These are phyloP conservation scores for Neuroterus valhalla DNA, from an alignment of 1,140 invertebrate species.

Conservation along the genomic window DNA sequence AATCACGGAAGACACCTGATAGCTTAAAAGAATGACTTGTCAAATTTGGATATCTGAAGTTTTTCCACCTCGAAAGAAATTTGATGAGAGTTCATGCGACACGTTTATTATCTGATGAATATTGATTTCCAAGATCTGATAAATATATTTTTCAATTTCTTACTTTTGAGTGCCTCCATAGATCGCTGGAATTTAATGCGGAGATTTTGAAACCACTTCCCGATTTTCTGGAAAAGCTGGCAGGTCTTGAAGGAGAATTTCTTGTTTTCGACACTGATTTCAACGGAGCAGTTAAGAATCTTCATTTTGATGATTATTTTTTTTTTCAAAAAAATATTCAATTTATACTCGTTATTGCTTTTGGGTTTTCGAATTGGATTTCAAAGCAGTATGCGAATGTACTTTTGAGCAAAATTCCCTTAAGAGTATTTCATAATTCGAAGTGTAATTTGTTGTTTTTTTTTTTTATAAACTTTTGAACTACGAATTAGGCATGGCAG, in stretches of 20 bases:
- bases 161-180: constrained; percentile 50
- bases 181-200: constrained; percentile 56
- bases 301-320: constrained; percentile 32
- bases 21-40: constrained; percentile 30
- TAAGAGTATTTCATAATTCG: not conserved
- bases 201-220: constrained; percentile 63
- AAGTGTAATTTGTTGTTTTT: not conserved
- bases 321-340: not conserved
- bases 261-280: constrained; percentile 38
- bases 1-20: constrained; percentile 23
- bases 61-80: not conserved
- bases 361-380: not conserved
- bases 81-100: not conserved
- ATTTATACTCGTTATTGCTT: not conserved
- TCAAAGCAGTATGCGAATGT: not conserved
- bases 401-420: constrained; percentile 19
- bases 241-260: constrained; percentile 54
- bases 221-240: constrained; percentile 57
- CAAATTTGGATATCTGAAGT: constrained; percentile 20
- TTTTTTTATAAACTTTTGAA: not conserved
- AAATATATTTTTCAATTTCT: constrained; percentile 40
- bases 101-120: too few relatives aligned
- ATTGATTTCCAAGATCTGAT: too few relatives aligned
- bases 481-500: not conserved
- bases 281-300: constrained; percentile 49